Base-by-base conservation (phyloP, 2,113 vertebrate genomes). In the Neofelis nebulosa region DNA sequence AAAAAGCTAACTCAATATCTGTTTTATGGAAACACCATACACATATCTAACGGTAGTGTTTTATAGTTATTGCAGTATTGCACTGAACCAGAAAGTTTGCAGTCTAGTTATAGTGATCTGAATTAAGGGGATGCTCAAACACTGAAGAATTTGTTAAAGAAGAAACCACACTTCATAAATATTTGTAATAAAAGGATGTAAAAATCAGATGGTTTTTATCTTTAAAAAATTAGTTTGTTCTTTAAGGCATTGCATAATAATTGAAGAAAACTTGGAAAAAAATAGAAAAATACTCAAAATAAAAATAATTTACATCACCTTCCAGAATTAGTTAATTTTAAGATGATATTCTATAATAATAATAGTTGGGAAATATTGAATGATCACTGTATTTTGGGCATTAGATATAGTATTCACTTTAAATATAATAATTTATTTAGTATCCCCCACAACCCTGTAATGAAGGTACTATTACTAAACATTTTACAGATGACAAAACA, bases 221-320 rank as follows among this genome's bases (percentile, higher is more conserved):
- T 74, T 80, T 65, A 84, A 84, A 86, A 79, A 87, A 31, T 38
- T 65, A 38, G 74, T 89, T 93, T 11, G 14, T 71, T 27, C 4
- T 79, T 80, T 92, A 88, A 96, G 93, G n/a, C 18, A 87, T 52
- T 93, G 41, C 16, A 50, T 86, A 65, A 92, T 82, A 29, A 79
- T 79, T 88, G 52, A 15, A 63, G 31, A 41, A 89, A 89, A 76
- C 65, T 85, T 92, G 79, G 57, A 66, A 95, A 88, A 88, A 88
- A 45, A 25, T 29, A 33, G n/a, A 66, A 92, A 94, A 91, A n/a
- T 31, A 52, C 3, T 52, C 29, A 74, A 61, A 81, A 61, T 79
- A 61, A 92, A 89, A 93, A 82, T 29, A 45, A 74, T 63, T 13
- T 68, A 45, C 6, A 27, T 11, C 2, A 33, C 36, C 33, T 90